Percentiles rank a stretch among this genome's conserved stretches.
phyloP scores from a whole-genome alignment of 2,888 invertebrate species.

The Onthophagus sagittarius region DNA sequence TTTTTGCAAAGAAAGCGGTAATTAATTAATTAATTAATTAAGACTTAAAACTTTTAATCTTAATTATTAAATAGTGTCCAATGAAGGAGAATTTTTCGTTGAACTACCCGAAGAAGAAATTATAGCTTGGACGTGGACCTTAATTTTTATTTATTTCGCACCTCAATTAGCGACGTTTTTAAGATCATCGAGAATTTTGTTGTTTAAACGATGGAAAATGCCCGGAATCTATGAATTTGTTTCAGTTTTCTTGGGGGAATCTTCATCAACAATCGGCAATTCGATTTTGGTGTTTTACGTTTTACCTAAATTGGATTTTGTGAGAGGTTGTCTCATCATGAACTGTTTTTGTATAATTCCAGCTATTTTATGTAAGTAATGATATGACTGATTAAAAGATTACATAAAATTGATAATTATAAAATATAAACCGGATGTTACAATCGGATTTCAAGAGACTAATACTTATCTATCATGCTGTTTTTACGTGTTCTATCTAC shows the following conservation, averaged over 20 bases:
- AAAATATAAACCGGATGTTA: too few relatives aligned
- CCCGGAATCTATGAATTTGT: slow-evolving; percentile 57
- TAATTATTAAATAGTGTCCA: neutral
- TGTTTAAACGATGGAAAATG: slow-evolving; percentile 65
- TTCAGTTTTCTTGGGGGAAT: slow-evolving; percentile 66
- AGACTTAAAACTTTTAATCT: neutral
- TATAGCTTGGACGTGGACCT: slow-evolving; percentile 80
- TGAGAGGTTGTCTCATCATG: slow-evolving; percentile 79
- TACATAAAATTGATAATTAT: too few relatives aligned
- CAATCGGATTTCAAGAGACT: too few relatives aligned
- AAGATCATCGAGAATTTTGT: slow-evolving; percentile 65
- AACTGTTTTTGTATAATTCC: slow-evolving; percentile 82
- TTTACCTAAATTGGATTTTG: slow-evolving; percentile 69
- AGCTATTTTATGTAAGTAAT: slow-evolving; percentile 60
- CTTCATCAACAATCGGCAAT: slow-evolving; percentile 72
- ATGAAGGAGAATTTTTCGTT: slow-evolving; percentile 45
- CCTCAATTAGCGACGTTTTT: slow-evolving; percentile 75
- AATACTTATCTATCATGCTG: too few relatives aligned
- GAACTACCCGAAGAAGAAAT: slow-evolving; percentile 80
- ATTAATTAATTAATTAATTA: neutral
- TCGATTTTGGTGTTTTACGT: slow-evolving; percentile 71
- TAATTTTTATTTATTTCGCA: slow-evolving; percentile 68
- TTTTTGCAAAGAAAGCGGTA: slow-evolving; percentile 57
- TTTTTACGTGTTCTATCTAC: too few relatives aligned
- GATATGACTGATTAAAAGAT: too few relatives aligned